phyloP scores from a whole-genome alignment of 35 echinoderm and acorn worm genomes.

The Lytechinus pictus region DNA sequence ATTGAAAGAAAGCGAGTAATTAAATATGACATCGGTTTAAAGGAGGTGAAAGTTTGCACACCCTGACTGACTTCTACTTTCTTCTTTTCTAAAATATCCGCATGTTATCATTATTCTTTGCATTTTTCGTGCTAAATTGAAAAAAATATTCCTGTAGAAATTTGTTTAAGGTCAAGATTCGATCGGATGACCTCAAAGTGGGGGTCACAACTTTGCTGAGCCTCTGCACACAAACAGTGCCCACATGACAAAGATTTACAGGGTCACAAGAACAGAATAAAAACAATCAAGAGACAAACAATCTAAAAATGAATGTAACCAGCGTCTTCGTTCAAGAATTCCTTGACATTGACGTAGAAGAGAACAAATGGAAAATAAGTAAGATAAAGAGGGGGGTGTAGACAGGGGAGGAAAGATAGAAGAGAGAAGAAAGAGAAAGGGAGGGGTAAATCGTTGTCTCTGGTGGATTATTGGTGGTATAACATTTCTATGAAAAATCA shows the following conservation, averaged over 20 bases:
- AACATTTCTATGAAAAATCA: background rate
- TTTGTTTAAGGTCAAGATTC: background rate
- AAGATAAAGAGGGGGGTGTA: background rate
- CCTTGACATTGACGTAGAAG: background rate
- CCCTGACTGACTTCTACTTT: background rate
- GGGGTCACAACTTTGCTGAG: background rate
- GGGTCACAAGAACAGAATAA: background rate
- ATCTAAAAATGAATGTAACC: background rate
- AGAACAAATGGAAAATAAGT: background rate
- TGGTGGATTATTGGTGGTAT: background rate
- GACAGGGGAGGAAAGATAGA: background rate
- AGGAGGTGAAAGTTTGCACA: background rate
- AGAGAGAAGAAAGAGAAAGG: background rate
- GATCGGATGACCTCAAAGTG: background rate
- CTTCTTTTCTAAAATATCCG: background rate
- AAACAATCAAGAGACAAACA: background rate
- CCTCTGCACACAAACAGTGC: background rate
- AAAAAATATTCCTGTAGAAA: background rate
- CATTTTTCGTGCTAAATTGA: background rate
- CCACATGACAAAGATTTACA: background rate
- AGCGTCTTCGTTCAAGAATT: conserved; percentile 26
- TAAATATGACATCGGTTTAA: background rate
- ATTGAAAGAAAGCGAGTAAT: background rate
- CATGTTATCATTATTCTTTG: background rate
- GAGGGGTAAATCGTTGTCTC: background rate